Percentiles rank a stretch among this genome's conserved stretches.
These are phyloP conservation scores for Listronotus oregonensis DNA, from an alignment of 1,140 invertebrate genomes.

Conservation along the genomic window DNA sequence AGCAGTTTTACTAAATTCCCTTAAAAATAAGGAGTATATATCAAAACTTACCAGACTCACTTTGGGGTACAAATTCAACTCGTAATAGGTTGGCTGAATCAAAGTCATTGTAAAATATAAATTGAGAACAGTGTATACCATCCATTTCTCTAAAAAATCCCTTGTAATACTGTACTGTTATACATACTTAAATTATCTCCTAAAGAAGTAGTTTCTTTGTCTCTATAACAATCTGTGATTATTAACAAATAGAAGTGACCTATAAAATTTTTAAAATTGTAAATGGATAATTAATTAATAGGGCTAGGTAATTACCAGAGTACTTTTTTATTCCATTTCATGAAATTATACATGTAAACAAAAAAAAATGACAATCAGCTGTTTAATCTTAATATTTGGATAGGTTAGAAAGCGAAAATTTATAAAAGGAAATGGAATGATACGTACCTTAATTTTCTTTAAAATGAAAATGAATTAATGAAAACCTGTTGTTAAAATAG, in stretches of 20 bases:
- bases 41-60: conserved; percentile 51
- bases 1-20: too few species aligned
- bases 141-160: conserved; percentile 48
- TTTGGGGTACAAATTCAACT: conserved; percentile 69
- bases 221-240: background rate
- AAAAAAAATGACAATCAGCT: conserved; percentile 12
- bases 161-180: conserved; percentile 17
- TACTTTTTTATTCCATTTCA: background rate
- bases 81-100: conserved; percentile 85
- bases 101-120: conserved; percentile 79
- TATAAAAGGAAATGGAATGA: too few species aligned
- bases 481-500: conserved; percentile 11
- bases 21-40: too few species aligned
- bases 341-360: background rate
- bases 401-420: too few species aligned
- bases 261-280: conserved; percentile 3
- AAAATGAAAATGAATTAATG: background rate
- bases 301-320: too few species aligned
- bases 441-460: too few species aligned
- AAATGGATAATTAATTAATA: background rate
- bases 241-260: conserved; percentile 10
- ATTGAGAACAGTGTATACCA: conserved; percentile 65
- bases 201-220: conserved; percentile 1
- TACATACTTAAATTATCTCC: conserved; percentile 18
- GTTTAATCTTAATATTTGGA: conserved; percentile 6